Evolutionary conservation across 2,797 vertebrate species (phyloP), one percentile per base, ranked within the genome.

Genomic region (Poecile montanus): DNA sequence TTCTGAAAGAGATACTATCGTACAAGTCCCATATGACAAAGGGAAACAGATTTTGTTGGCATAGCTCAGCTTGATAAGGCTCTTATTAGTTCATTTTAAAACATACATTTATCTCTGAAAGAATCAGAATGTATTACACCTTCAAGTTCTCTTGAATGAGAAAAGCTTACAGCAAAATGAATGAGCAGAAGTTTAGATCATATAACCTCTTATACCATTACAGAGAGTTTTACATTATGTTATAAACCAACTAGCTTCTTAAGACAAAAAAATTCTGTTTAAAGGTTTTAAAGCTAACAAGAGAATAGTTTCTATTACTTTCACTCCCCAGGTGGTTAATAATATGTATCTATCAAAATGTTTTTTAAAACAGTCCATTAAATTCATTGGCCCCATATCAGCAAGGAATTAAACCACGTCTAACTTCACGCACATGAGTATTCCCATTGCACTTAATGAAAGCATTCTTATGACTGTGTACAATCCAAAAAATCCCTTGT

Each of bases 301-400:
- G 82, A 89, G 67, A 94, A 84, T 51, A 80, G 48, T 60, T 77
- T 42, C 15, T 58, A 75, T 80, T 94, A 87, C 62, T 44, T 92
- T 85, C 42, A 60, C 26, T 94, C 71, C n/a, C 53, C 62, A 92
- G 61, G n/a, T 85, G 60, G 78, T 25, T 86, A 95, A 90, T 48
- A 87, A 51, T 85, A 93, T 48, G 56, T 47, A 66, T 57, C 20
- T 81, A 93, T 88, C 87, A 92, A 94, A 95, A 92, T 92, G 48
- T 54, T 96, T 88, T 74, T 94, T 62, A 65, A 92, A 96, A 65
- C 57, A 95, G 27, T 25, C 77, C 70, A 93, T 86, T 93, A 89
- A 96, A 94, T 42, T 85, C 8, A 93, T 61, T 67, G 77, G 42
- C 16, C 36, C 16, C 47, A 17, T 58, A 93, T 91, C 87, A 93